Base-by-base conservation (phyloP, 2,113 vertebrate genomes). In the Chlamydotis undulata region DNA sequence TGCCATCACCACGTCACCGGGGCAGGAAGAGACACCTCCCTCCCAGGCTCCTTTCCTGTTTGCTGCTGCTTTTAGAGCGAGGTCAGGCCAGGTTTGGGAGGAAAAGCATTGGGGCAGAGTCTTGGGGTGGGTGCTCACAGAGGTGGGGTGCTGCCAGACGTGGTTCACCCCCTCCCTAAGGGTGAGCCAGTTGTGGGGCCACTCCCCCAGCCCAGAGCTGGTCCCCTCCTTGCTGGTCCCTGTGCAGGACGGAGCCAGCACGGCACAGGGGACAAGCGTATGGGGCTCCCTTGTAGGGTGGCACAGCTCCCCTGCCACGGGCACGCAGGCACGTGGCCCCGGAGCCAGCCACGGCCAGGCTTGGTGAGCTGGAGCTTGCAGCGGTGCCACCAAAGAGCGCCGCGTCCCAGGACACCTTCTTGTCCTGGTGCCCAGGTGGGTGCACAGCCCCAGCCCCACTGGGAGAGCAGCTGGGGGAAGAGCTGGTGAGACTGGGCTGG, bases 1-100 rank as follows among this genome's bases (percentile, higher is more conserved):
- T 89, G 92, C 91, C 69, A 10, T 39, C 73, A 74, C 28, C 61
- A 82, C 35, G 7, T 91, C 96, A 93, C 37, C 9, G 4, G 35
- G 28, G 81, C 91, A 97, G 96, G 96, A 96, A 96, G 19, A 91
- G 94, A 70, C 95, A 47, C 90, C 88, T 96, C 92, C 95, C 95
- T 89, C 86, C 69, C 41, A 16, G 53, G 85, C 94, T 96, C 77
- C 61, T 90, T 97, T 96, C 96, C 96, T 96, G 96, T 96, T 97
- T 96, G 95, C 90, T 94, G 76, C 83, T 92, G 83, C 64, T 95
- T 96, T 95, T 95, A 90, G 91, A 94, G 92, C 1, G 2, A 95
- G 79, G 95, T 83, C 85, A 88, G 76, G 60, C 35, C 65, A 49
- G 79, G 79, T 69, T 73, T 12, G 14, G n/a, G 33, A 95, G 33